Evolutionary conservation across 2,888 invertebrate species (phyloP), one percentile per base, ranked within the genome.

Genomic region (Isotomurus palustris): DNA sequence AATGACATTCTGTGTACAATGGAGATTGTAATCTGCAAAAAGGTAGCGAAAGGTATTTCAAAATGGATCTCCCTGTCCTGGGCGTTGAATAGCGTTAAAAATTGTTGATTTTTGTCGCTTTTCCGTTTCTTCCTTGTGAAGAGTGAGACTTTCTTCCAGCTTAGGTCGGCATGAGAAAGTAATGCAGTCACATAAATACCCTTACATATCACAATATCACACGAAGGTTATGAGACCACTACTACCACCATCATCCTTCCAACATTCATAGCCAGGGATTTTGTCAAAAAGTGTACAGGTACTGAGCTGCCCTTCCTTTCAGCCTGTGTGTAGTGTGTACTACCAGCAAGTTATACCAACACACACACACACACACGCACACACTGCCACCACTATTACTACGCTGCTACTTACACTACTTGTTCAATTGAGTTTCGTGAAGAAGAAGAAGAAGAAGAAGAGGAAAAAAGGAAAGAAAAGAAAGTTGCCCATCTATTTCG

Each of bases 401-500:
- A 32, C 8, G 32, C 32, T 10, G 32, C 32, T 14, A 32, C 14
- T 10, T 32, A 32, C 14, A 8, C 8, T 8, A 8, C 8, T 8
- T 32, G 14, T 10, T 32, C 8, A 32, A 10, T 10, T 32, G 32
- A 32, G 8, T 10, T 32, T 32, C 32, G 32, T 32, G 14, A 49
- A 35, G 49, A 35, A 40, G 40, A 40, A 25, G 32, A 25, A 35
- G 38, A 53, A 19, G 45, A 53, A 58, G 56, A 53, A 53, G 40
- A 35, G 58, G 28, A 57, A 71, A 67, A 70, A 71, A 71, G 67
- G 68, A 66, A 64, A 66, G 67, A 66, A 67, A 65, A 66, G 67
- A 67, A 70, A 70, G 58, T 67, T 64, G 67, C 68, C 70, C 70
- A 70, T 70, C 70, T 70, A 70, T 70, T 70, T 68, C 66, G 58